phyloP scores from a whole-genome alignment of 2,113 vertebrate genomes.

The Mionectes macconnelli region DNA sequence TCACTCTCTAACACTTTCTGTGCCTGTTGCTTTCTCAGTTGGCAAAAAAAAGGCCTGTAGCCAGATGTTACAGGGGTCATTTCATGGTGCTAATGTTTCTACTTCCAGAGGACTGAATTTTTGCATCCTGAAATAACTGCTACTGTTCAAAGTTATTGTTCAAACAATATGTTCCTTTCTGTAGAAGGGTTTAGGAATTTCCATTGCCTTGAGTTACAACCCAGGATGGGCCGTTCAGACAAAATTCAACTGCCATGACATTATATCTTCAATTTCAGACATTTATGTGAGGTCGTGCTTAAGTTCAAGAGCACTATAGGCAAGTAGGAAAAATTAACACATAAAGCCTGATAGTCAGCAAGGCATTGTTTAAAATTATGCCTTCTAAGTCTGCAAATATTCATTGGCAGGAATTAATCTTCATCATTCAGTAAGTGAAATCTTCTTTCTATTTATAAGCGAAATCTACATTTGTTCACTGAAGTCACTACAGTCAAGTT shows the following conservation, averaged over 20 bases:
- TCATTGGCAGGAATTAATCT: neutral
- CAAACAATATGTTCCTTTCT: accelerated
- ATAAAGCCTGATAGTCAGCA: neutral
- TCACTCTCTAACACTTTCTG: neutral
- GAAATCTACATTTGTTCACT: neutral
- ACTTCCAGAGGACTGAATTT: neutral
- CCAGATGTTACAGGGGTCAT: neutral
- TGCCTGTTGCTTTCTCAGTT: neutral
- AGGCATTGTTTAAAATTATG: neutral
- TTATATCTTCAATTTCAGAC: neutral
- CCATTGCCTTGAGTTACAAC: neutral
- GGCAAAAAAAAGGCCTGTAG: neutral
- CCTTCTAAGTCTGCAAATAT: neutral
- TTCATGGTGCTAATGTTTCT: neutral
- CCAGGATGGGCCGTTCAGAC: neutral
- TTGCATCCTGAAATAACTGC: neutral
- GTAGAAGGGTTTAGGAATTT: neutral
- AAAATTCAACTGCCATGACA: neutral
- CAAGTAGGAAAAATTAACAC: neutral
- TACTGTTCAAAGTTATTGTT: neutral
- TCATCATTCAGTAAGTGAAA: neutral
- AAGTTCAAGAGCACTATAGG: neutral
- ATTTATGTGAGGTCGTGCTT: neutral
- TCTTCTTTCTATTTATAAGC: neutral
- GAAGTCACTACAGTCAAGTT: neutral